Evolutionary conservation across 1,140 invertebrate species (phyloP).

Genomic region (Megathymus violae): DNA sequence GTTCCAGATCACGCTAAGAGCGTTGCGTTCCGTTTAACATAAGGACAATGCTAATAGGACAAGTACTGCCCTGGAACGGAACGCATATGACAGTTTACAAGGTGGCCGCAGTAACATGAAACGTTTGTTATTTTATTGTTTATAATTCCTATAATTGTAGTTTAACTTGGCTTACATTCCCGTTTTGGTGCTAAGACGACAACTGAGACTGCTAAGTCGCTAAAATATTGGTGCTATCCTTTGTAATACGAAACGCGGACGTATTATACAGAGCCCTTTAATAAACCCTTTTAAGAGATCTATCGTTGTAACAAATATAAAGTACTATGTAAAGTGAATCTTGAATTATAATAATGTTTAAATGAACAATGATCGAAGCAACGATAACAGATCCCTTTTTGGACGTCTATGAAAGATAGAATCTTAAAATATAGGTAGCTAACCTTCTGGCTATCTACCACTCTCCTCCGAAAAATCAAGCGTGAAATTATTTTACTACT

Average conservation of each 20-base stretch:
- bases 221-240: slow-evolving; percentile 23
- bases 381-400: too few relatives aligned
- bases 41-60: slow-evolving; percentile 73
- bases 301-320: slow-evolving; percentile 7
- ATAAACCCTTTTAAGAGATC: slow-evolving; percentile 17
- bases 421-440: too few relatives aligned
- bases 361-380: too few relatives aligned
- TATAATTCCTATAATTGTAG: slow-evolving; percentile 40
- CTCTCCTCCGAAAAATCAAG: too few relatives aligned
- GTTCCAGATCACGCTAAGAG: slow-evolving; percentile 68
- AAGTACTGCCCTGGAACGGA: slow-evolving; percentile 62
- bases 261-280: not conserved
- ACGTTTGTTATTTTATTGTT: slow-evolving; percentile 42
- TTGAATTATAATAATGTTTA: too few relatives aligned
- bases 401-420: too few relatives aligned
- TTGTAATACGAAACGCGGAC: not conserved
- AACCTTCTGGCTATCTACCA: too few relatives aligned
- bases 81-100: slow-evolving; percentile 65
- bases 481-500: too few relatives aligned
- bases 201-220: slow-evolving; percentile 29
- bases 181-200: slow-evolving; percentile 31
- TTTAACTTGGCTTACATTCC: slow-evolving; percentile 27
- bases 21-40: slow-evolving; percentile 59
- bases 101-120: slow-evolving; percentile 45
- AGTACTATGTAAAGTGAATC: not conserved